Percentiles rank a stretch among this genome's conserved stretches.
These are phyloP conservation scores for Prunella strophiata DNA, from an alignment of 2,797 vertebrate species.

Conservation along the genomic window DNA sequence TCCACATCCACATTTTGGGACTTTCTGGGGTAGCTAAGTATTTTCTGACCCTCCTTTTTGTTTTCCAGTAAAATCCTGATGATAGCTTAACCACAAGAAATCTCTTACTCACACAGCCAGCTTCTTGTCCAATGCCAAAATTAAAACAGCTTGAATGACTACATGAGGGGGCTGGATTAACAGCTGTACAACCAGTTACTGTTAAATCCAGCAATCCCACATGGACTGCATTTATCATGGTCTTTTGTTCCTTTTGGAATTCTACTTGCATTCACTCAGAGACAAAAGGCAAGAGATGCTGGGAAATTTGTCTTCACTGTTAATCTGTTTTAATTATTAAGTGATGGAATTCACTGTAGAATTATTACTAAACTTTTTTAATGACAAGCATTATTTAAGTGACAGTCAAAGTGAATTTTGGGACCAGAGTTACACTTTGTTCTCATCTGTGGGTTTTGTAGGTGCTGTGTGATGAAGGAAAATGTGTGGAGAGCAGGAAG, in stretches of 20 bases:
- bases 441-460: neutral
- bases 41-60: neutral
- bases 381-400: neutral
- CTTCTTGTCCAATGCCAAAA: neutral
- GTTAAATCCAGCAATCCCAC: neutral
- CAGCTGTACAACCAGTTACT: neutral
- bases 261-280: neutral
- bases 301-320: neutral
- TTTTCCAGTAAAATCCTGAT: neutral
- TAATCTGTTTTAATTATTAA: neutral
- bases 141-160: neutral
- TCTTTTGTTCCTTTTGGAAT: slow-evolving; percentile 5
- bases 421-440: neutral
- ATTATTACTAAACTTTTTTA: neutral
- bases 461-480: neutral
- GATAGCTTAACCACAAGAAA: neutral
- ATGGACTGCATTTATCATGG: neutral
- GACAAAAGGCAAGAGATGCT: neutral
- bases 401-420: neutral
- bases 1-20: neutral
- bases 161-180: neutral
- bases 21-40: neutral
- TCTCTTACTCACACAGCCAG: neutral
- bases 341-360: neutral
- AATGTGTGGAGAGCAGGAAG: neutral